Conservation (phyloP, 2,888 invertebrate species). For the Thecophora atra region DNA sequence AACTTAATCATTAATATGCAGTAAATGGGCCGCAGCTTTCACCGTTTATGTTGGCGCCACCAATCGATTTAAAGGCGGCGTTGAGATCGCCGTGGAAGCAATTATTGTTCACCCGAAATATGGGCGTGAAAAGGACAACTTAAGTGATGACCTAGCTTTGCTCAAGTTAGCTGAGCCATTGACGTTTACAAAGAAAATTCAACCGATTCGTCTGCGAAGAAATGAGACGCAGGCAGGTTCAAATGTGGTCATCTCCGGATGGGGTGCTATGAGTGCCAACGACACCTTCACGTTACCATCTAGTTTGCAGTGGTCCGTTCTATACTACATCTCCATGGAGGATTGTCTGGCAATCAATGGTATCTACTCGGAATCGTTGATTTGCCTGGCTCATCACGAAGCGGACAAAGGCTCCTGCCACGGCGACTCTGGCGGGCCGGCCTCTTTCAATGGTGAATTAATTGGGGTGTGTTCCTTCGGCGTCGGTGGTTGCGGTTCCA, state of each 20-base stretch:
- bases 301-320: conserved; percentile 51
- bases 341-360: conserved; percentile 44
- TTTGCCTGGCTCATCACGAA: background rate
- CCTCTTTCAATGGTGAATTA: background rate
- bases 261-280: conserved; percentile 49
- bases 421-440: background rate
- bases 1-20: no score
- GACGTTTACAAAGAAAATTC: conserved; percentile 44
- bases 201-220: conserved; percentile 47
- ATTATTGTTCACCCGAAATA: conserved; percentile 49
- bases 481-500: background rate
- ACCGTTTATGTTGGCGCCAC: conserved; percentile 55
- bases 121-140: conserved; percentile 41
- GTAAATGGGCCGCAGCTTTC: no score
- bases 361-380: background rate
- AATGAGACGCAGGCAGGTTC: conserved; percentile 41
- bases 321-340: conserved; percentile 46
- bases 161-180: conserved; percentile 44
- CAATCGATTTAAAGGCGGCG: conserved; percentile 53
- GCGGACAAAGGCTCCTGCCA: background rate
- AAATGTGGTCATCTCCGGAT: conserved; percentile 52
- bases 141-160: conserved; percentile 51
- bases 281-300: conserved; percentile 49
- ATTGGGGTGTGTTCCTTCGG: background rate
- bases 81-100: conserved; percentile 47